Base-by-base conservation (phyloP, 1,140 invertebrate species). In the Anoplolepis gracilipes region DNA sequence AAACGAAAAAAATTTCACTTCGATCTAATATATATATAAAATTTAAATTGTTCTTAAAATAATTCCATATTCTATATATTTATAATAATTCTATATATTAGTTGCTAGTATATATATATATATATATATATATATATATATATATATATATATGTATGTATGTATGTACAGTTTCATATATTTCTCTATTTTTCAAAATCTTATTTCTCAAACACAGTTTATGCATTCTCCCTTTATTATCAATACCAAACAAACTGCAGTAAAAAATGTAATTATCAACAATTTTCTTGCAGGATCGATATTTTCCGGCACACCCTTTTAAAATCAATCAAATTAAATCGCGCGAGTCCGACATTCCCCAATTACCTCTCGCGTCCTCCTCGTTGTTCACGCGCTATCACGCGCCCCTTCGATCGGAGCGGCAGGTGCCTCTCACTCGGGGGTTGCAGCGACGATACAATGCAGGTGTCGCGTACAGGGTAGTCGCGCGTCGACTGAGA, bases 401-500 rank as follows among this genome's bases (percentile, higher is more conserved):
- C 78, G 36, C 78, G 36, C 30, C 30, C 67, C 53, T 82, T 82
- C 78, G 78, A 73, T 59, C 78, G 53, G 36, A 25, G 6, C 1
- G 22, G 53, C 30, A 30, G 30, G 5, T 25, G 55, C 67, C 5
- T 81, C 78, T 81, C 11, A 11, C 65, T 33, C 65, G 53, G 36
- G 67, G 67, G 28, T 70, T n/a, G 76, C 16, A 73, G 36, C 39
- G 33, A 84, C 69, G 59, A 42, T 42, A 53, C 55, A 55, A 13
- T 53, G 78, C 25, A 73, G 67, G 10, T 55, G 69, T 75, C 65
- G 67, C 72, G 69, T 87, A 57, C 36, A 70, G 59, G 78, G 78
- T 79, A 65, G 86, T 77, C 91, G 92, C 92, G 90, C 91, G 87
- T 91, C 91, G 90, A 92, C 92, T 92, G 92, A 92, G 85, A 82